Base-by-base conservation (phyloP, 2,797 vertebrate species). In the Chaunax sp. region DNA sequence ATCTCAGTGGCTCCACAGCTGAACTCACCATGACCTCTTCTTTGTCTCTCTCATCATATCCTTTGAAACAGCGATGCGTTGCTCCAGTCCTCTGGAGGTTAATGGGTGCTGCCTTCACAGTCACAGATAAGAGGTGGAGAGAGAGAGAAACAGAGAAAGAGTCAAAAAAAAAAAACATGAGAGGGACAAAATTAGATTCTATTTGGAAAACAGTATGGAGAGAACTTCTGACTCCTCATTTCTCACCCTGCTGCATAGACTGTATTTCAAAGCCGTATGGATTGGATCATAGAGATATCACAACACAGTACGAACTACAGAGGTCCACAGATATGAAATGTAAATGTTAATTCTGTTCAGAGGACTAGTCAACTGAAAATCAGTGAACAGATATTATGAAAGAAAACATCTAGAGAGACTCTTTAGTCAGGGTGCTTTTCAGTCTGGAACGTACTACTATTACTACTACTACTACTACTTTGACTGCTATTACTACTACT, bases 31-130 rank as follows among this genome's bases (percentile, higher is more conserved):
- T 23, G 41, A 85, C 69, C 64, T 71, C 20, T 65, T 43, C 75
- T 30, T 37, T 18, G 9, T 45, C 37, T 38, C 58, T 75, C 38
- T 84, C 78, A 75, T 81, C 55, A 55, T 26, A 33, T 65, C 64
- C 65, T 83, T 73, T 82, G 75, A 84, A 79, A 65, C 58, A 44
- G 19, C 60, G 56, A 69, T 56, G 59, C 53, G 38, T 0, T 54
- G 49, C 60, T 66, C 28, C 37, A 41, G 51, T 62, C 44, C 64
- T 79, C 67, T 38, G 35, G 30, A 69, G 66, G 46, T 45, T 80
- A 81, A 85, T 82, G 77, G 62, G 4, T 49, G 18, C 61, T 56
- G 47, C 51, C 52, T 72, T 70, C 22, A 63, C 40, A 47, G 72
- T 25, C 0, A 0, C 40, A 66, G 40, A 72, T 62, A 53, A 68